Evolutionary conservation across 2,113 vertebrate genomes (phyloP).

Genomic region (Carettochelys insculpta): DNA sequence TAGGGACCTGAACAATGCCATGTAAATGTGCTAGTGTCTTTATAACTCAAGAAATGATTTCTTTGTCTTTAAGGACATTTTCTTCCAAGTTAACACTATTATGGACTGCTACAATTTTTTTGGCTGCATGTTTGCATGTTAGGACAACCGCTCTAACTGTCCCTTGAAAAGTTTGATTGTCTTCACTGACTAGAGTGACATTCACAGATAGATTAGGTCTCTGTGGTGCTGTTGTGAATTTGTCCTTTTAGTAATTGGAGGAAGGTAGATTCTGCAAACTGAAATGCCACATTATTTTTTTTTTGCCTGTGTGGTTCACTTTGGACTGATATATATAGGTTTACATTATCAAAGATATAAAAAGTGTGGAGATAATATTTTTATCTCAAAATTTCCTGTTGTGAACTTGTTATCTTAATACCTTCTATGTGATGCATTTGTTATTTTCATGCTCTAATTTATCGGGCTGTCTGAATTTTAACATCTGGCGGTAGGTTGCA

Average conservation of each 20-base stretch:
- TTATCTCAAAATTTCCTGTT: conserved; percentile 19
- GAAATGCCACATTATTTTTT: conserved; percentile 23
- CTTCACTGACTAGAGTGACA: background rate
- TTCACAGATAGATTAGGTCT: background rate
- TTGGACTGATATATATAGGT: conserved; percentile 16
- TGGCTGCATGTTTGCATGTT: background rate
- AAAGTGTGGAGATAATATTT: conserved; percentile 31
- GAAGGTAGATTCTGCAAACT: background rate
- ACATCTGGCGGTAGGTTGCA: conserved; percentile 9
- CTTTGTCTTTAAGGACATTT: background rate
- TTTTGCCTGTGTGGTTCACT: background rate
- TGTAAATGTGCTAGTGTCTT: too few relatives aligned
- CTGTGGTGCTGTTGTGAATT: background rate
- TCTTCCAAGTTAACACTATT: background rate
- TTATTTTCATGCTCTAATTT: conserved; percentile 26
- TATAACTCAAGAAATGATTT: background rate
- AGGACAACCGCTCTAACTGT: background rate
- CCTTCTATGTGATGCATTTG: background rate
- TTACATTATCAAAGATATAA: conserved; percentile 34
- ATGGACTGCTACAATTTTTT: background rate
- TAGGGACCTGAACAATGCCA: too few relatives aligned
- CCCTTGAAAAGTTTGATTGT: background rate
- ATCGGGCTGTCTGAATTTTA: background rate
- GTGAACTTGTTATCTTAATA: conserved; percentile 23
- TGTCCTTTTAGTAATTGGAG: background rate